A percentile compares a stretch with the other conserved stretches of the same genome.
Conservation (phyloP, 2,113 vertebrate genomes). For the Myrmecophaga tridactyla region DNA sequence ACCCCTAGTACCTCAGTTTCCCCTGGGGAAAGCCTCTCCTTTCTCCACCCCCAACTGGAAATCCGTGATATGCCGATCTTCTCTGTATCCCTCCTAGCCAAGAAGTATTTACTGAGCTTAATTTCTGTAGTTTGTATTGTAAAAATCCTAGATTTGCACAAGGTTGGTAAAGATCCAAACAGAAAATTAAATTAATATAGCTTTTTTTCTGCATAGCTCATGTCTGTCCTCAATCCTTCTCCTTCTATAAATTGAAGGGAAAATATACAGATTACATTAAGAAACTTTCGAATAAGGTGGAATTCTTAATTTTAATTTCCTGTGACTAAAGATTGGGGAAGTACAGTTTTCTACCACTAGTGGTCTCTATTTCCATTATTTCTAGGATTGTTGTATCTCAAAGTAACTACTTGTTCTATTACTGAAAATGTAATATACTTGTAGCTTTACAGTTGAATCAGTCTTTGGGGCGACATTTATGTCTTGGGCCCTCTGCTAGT, state of each 20-base stretch:
- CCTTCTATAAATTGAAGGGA: not conserved
- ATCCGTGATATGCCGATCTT: not conserved
- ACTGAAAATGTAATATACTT: not conserved
- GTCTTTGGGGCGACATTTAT: not conserved
- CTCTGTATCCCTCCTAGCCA: not conserved
- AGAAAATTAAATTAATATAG: constrained; percentile 18
- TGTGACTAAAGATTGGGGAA: not conserved
- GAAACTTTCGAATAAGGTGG: not conserved
- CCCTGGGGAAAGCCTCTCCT: not conserved
- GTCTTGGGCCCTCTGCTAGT: not conserved
- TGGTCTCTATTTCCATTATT: constrained; percentile 34
- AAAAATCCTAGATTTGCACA: not conserved
- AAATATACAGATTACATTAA: not conserved
- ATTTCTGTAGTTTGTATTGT: not conserved
- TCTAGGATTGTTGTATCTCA: not conserved
- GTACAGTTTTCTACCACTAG: constrained; percentile 20
- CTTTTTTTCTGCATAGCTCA: not conserved
- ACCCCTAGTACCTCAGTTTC: not conserved
- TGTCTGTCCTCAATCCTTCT: not conserved
- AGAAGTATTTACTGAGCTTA: not conserved
- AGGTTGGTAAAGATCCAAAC: not conserved
- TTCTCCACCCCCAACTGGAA: not conserved
- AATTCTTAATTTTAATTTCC: not conserved
- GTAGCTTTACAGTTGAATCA: not conserved
- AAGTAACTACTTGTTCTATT: not conserved